These are phyloP conservation scores for Eulemur macaco DNA, from an alignment of 2,113 vertebrate genomes.

Conservation along the genomic window DNA sequence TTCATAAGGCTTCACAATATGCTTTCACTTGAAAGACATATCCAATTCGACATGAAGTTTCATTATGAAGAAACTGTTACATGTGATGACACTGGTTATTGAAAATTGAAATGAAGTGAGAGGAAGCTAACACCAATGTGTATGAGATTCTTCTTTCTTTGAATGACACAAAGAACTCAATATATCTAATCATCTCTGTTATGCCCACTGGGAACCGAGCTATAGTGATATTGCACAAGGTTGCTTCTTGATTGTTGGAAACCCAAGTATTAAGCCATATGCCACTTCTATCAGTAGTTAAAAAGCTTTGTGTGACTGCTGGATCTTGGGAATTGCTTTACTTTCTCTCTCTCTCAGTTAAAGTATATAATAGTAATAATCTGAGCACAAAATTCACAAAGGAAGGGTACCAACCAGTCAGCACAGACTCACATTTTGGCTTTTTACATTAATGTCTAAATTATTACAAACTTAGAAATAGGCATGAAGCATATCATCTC, in stretches of 20 bases:
- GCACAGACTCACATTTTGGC: slow-evolving; percentile 54
- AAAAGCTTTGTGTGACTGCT: slow-evolving; percentile 77
- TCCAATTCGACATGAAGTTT: slow-evolving; percentile 80
- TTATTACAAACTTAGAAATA: background rate
- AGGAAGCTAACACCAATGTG: slow-evolving; percentile 78
- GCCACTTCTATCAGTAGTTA: slow-evolving; percentile 79
- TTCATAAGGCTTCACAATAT: slow-evolving; percentile 72
- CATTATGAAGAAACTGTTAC: slow-evolving; percentile 82
- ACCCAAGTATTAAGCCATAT: slow-evolving; percentile 80
- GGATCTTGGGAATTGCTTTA: slow-evolving; percentile 50
- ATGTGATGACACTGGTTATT: slow-evolving; percentile 83
- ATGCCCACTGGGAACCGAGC: slow-evolving; percentile 79
- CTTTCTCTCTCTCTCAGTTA: slow-evolving; percentile 52
- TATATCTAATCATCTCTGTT: slow-evolving; percentile 84
- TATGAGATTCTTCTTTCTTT: slow-evolving; percentile 82
- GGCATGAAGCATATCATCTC: background rate
- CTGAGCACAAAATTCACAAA: slow-evolving; percentile 73
- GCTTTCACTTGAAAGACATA: slow-evolving; percentile 81
- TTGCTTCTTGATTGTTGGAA: slow-evolving; percentile 81
- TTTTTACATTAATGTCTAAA: background rate
- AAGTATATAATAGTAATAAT: slow-evolving; percentile 69
- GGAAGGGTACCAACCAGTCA: slow-evolving; percentile 45
- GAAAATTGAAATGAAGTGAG: slow-evolving; percentile 88
- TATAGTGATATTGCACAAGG: slow-evolving; percentile 71
- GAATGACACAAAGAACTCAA: slow-evolving; percentile 84